Base-by-base conservation (phyloP, 2,113 vertebrate species). In the Takifugu flavidus region DNA sequence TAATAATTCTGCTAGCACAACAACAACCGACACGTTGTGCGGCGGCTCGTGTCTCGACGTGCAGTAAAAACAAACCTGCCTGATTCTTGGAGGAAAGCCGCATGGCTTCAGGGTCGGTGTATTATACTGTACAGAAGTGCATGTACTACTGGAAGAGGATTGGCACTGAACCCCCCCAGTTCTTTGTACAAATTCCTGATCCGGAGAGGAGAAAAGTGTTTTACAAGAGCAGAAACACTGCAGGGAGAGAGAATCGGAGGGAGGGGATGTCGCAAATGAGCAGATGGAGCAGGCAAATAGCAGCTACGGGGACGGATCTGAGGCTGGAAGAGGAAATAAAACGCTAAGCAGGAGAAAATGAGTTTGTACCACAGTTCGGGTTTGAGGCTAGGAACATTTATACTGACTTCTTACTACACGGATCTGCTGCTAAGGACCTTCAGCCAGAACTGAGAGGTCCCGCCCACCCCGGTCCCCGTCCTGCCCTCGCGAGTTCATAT, bases 191-290 rank as follows among this genome's bases (percentile, higher is more conserved):
- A 10, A n/a, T 47, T 47, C 13, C 45, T 47, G 14, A 47, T 5
- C n/a, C 13, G 12, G n/a, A n/a, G 15, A n/a, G 13, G 45, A 47
- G 15, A 47, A 47, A n/a, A n/a, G 45, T 15, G 13, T 47, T 15
- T 15, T 47, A 47, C n/a, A n/a, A 1, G 6, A 14, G 45, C 45
- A 47, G 45, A 47, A 47, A 14, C 13, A 14, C n/a, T n/a, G 15
- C 13, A 15, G 57, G 49, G 56, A 50, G 60, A 77, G 65, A 58
- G 28, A 28, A 63, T 68, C 34, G 58, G 26, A 64, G 44, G 25
- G 56, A 62, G 31, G 70, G 39, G 4, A 29, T 10, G 61, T 53
- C 72, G 70, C 62, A 53, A 47, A 72, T 62, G 29, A 69, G 54
- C 68, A 74, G 61, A 71, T 68, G 64, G 60, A 69, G 31, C 13